Conservation (phyloP, 2,888 invertebrate genomes). For the Pristionchus mayeri region DNA sequence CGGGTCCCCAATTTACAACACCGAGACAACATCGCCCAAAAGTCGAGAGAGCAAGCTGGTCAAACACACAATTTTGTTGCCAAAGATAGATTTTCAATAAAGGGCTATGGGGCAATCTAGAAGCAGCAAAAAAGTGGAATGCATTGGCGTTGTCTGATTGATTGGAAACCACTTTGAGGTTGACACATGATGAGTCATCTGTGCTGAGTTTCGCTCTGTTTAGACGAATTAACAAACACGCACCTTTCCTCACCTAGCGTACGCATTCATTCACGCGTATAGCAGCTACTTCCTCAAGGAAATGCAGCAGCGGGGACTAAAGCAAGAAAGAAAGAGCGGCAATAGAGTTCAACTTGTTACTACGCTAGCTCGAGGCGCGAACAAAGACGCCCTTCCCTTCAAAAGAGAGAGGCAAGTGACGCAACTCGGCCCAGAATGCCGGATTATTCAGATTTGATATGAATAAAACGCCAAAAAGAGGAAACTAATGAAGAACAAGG, state of each 20-base stretch:
- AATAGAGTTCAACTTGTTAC: constrained; percentile 17
- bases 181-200: not conserved
- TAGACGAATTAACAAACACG: not conserved
- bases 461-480: not conserved
- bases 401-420: not conserved
- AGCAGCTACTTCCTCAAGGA: not conserved
- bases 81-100: not conserved
- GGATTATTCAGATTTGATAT: not conserved
- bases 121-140: too few relatives aligned
- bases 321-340: not conserved
- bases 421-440: not conserved
- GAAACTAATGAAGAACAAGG: not conserved
- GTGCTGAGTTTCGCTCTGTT: not conserved
- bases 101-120: too few relatives aligned
- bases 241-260: not conserved
- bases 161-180: too few relatives aligned
- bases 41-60: not conserved
- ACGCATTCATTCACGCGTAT: not conserved
- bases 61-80: too few relatives aligned
- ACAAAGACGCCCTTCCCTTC: not conserved
- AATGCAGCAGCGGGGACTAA: not conserved
- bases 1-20: too few relatives aligned
- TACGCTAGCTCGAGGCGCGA: not conserved
- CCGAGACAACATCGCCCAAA: too few relatives aligned
- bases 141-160: too few relatives aligned